A percentile compares a stretch with the other conserved stretches of the same genome.
Conservation (phyloP, 2,113 vertebrate genomes). For the Pipa parva region DNA sequence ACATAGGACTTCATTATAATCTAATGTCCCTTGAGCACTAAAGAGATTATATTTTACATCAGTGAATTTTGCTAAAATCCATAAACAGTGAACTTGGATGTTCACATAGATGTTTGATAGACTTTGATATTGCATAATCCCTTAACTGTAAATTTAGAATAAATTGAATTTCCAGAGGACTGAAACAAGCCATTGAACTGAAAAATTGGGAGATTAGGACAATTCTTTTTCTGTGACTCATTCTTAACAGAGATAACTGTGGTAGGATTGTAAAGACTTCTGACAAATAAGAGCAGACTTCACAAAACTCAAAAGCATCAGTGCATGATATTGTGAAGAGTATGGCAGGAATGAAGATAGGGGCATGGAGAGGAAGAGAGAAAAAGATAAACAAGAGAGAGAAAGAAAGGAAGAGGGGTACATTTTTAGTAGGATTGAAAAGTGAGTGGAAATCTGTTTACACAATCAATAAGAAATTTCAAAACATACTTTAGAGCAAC, state of each 20-base stretch:
- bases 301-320: conserved; percentile 20
- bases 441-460: no score
- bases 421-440: no score
- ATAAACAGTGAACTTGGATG: conserved; percentile 24
- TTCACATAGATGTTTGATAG: conserved; percentile 30
- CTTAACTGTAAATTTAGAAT: conserved; percentile 32
- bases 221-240: conserved; percentile 23
- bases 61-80: conserved; percentile 28
- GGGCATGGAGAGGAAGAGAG: no score
- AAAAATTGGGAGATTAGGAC: conserved; percentile 38
- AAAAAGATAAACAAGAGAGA: no score
- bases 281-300: no score
- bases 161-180: conserved; percentile 40
- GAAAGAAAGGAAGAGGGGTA: no score
- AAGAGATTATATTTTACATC: conserved; percentile 24
- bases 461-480: no score
- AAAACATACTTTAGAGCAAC: no score
- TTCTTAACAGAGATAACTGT: conserved; percentile 25
- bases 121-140: conserved; percentile 35
- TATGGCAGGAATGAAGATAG: no score
- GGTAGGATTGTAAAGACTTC: conserved; percentile 19
- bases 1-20: conserved; percentile 5
- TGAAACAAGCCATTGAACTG: conserved; percentile 30
- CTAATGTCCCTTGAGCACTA: conserved; percentile 31
- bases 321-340: conserved; percentile 10